Evolutionary conservation across 1,140 invertebrate species (phyloP).

Genomic region (Calliopsis andreniformis): DNA sequence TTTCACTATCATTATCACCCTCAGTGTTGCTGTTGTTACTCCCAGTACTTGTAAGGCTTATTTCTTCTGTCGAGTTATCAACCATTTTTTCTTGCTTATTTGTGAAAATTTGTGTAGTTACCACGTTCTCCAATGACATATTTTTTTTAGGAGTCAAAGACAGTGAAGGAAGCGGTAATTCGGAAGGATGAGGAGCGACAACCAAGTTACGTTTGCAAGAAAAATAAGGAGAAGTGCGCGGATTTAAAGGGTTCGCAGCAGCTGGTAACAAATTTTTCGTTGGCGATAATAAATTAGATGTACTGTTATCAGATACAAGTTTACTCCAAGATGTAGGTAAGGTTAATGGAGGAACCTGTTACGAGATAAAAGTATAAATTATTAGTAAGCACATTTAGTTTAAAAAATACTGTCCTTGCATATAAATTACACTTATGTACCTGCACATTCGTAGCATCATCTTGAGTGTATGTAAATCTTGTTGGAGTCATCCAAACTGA

Average conservation of each 20-base stretch:
- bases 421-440: constrained; percentile 52
- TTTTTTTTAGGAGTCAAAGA: constrained; percentile 74
- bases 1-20: constrained; percentile 57
- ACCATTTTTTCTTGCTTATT: constrained; percentile 25
- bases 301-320: constrained; percentile 57
- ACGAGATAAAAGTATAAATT: constrained; percentile 6
- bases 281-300: constrained; percentile 75
- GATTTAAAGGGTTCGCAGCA: constrained; percentile 76
- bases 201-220: constrained; percentile 68
- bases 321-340: constrained; percentile 71
- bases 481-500: constrained; percentile 77
- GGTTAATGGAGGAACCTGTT: constrained; percentile 74
- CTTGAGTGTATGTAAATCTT: constrained; percentile 69
- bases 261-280: constrained; percentile 77
- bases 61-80: not conserved
- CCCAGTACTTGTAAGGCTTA: constrained; percentile 26
- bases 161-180: constrained; percentile 77
- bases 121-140: constrained; percentile 27
- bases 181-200: constrained; percentile 78
- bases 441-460: constrained; percentile 72
- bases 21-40: constrained; percentile 33
- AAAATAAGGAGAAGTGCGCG: constrained; percentile 76
- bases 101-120: not conserved
- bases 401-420: not conserved
- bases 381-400: constrained; percentile 3